Evolutionary conservation across 2,113 vertebrate species (phyloP).

Genomic region (Riparia riparia): DNA sequence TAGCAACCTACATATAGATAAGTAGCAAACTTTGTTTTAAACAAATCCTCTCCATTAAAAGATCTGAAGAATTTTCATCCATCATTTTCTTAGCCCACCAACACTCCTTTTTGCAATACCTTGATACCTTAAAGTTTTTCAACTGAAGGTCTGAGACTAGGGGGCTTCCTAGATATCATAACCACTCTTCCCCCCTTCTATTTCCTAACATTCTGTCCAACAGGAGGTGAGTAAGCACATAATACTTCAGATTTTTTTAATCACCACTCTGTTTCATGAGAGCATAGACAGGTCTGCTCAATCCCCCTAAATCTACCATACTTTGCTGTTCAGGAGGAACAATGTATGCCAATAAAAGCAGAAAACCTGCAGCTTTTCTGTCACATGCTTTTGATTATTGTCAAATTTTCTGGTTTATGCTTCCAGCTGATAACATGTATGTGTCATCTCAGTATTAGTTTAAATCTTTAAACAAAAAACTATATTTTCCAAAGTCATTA

Average conservation of each 20-base stretch:
- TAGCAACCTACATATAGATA: conserved; percentile 85
- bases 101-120: conserved; percentile 54
- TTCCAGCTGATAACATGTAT: conserved; percentile 74
- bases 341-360: conserved; percentile 79
- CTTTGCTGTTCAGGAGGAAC: conserved; percentile 79
- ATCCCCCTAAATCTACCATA: conserved; percentile 77
- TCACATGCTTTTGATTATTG: conserved; percentile 77
- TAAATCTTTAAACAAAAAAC: conserved; percentile 99
- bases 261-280: conserved; percentile 64
- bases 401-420: conserved; percentile 77
- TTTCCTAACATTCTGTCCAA: conserved; percentile 73
- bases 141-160: conserved; percentile 68
- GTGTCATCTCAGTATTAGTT: conserved; percentile 83
- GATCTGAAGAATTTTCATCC: conserved; percentile 76
- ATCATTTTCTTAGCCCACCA: conserved; percentile 60
- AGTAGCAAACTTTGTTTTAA: conserved; percentile 83
- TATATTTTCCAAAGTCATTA: conserved; percentile 99
- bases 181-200: conserved; percentile 46
- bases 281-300: conserved; percentile 74
- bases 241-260: conserved; percentile 68
- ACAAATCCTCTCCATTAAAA: conserved; percentile 78
- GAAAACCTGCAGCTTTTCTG: conserved; percentile 78
- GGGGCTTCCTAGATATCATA: conserved; percentile 55
- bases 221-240: conserved; percentile 69
- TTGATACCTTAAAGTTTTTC: conserved; percentile 49